Evolutionary conservation across 2,797 vertebrate genomes (phyloP), one percentile per base, ranked within the genome.

Genomic region (Macropus fuliginosus): DNA sequence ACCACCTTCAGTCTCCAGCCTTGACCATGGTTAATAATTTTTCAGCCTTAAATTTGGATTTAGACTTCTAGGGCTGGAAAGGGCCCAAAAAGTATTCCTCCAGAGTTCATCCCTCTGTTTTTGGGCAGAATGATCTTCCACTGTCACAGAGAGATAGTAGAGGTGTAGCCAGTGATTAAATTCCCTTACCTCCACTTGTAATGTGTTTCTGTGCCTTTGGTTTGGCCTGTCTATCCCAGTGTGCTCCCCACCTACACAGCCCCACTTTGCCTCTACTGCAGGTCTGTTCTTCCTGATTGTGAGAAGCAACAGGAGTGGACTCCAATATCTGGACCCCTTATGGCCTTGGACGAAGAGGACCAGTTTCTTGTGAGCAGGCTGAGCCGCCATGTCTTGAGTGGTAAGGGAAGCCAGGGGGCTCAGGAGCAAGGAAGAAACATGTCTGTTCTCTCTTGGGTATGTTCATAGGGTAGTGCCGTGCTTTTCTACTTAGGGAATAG

Each of bases 361-460:
- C 98, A 98, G 92, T 96, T 98, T 91, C 91, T 99, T 93, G 98
- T 99, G 97, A 96, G 98, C 0, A 98, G 98, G 31, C 98, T 99
- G 97, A 98, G 99, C 90, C 52, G 91, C 31, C 98, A 97, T 1
- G 18, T 96, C 91, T 93, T 98, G 40, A 96, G 93, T n/a, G 98
- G 98, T 98, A 66, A 98, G 97, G 50, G 46, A 5, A 29, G 10
- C 34, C 18, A 3, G 5, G 29, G 66, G 66, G 92, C 74, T 50
- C 16, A 40, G 6, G 66, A 40, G 11, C 34, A 40, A 74, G 8
- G 74, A 46, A 81, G 21, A 87, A 28, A 27, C 74, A 46, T 27
- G 40, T 46, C 2, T 81, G 24, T 27, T 87, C 21, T 87, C 21
- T 11, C 74, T 50, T 50, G 34, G n/a, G 18, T 46, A 1, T 81